Base-by-base conservation (phyloP, 2,113 vertebrate genomes). In the Colossoma macropomum region DNA sequence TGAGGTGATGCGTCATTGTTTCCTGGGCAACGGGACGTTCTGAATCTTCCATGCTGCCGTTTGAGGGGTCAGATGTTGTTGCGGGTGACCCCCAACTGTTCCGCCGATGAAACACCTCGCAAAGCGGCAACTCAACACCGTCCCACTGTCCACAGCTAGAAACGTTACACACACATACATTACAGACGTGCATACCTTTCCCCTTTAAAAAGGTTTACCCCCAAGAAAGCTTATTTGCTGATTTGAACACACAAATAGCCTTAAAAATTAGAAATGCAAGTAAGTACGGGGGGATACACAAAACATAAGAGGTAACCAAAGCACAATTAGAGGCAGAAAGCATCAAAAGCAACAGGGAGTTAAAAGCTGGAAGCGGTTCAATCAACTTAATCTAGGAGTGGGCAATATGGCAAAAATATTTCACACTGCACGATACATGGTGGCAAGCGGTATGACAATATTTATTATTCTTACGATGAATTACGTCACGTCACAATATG, bases 61-160 rank as follows among this genome's bases (percentile, higher is more conserved):
- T 88, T 73, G 90, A 21, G 0, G 96, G 93, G 82, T 92, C 92
- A 21, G 93, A 90, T 86, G 93, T 92, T 86, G 93, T 94, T 84
- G 95, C 95, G 0, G 94, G 93, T 19, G 96, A 95, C 65, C 89
- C 87, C 89, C 94, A 94, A 34, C 92, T 94, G 91, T 98, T 97
- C 85, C 85, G 89, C 85, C 94, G 95, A 91, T 94, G 95, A 93
- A 95, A 98, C 65, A 96, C 97, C 94, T 98, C 96, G 0, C 96
- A 99, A 62, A 99, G 92, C 1, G 98, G 97, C 82, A 98, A 96
- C 54, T 97, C 96, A 84, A 92, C 95, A 91, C 93, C 94, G 92
- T 98, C 96, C 94, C 96, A 97, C 81, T 96, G 95, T 95, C 96
- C 97, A 91, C 96, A 98, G 96, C 97, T 98, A 91, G 83, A 92